Conservation (phyloP, 2,888 invertebrate species). For the Syrista parreyssii region DNA sequence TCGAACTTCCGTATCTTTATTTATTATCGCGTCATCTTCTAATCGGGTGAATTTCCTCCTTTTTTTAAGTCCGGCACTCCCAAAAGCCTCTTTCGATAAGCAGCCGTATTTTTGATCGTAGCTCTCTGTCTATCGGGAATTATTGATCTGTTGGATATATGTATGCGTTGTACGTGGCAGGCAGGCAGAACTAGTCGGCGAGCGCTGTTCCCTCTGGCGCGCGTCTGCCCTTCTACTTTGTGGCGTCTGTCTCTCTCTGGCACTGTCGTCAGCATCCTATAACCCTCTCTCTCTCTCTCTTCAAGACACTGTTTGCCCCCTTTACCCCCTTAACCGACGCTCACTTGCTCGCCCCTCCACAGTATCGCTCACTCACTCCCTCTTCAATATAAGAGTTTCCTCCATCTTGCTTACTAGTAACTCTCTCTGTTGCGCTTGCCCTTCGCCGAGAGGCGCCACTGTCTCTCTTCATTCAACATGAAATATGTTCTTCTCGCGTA, state of each 20-base stretch:
- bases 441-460: not conserved
- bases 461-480: not conserved
- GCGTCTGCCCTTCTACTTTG: constrained; percentile 53
- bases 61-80: not conserved
- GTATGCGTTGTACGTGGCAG: constrained; percentile 32
- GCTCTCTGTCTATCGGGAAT: constrained; percentile 44
- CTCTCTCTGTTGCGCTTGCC: not conserved
- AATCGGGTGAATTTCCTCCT: not conserved
- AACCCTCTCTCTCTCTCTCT: constrained; percentile 9
- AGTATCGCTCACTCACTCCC: not conserved
- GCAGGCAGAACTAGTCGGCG: constrained; percentile 38
- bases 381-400: not conserved
- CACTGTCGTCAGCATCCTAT: not conserved
- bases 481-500: constrained; percentile 1
- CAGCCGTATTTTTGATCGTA: not conserved
- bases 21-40: not conserved
- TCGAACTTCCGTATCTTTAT: not conserved
- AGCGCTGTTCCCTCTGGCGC: constrained; percentile 59
- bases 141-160: constrained; percentile 54
- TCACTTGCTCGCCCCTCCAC: not conserved
- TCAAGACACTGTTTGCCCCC: constrained; percentile 14
- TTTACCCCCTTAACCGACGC: constrained; percentile 3
- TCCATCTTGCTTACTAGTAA: not conserved
- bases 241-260: constrained; percentile 3
- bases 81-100: not conserved